Conservation (phyloP, 1,140 invertebrate species). For the Aricia agestis region DNA sequence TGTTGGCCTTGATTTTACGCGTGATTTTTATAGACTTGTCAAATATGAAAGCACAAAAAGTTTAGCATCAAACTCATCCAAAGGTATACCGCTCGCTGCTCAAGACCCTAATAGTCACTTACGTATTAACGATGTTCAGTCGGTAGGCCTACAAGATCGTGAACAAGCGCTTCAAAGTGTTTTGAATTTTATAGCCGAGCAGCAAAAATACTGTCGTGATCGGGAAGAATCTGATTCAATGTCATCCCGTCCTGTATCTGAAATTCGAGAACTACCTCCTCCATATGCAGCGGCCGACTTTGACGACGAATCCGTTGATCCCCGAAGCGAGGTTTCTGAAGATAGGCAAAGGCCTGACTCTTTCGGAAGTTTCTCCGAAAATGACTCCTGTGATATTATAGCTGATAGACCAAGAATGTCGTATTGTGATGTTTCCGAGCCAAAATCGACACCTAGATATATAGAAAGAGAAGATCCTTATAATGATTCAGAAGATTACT, state of each 20-base stretch:
- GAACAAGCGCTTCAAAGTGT: constrained; percentile 85
- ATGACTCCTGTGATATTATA: constrained; percentile 62
- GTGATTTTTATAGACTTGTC: constrained; percentile 86
- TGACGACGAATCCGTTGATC: constrained; percentile 66
- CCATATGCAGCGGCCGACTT: constrained; percentile 67
- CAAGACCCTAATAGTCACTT: constrained; percentile 63
- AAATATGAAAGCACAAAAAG: constrained; percentile 89
- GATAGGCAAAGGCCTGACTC: constrained; percentile 65
- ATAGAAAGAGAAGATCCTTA: constrained; percentile 68
- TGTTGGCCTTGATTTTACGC: constrained; percentile 85
- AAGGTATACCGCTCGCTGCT: constrained; percentile 67
- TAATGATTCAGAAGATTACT: constrained; percentile 62
- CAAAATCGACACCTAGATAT: constrained; percentile 61
- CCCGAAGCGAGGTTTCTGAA: constrained; percentile 66
- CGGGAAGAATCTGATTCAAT: constrained; percentile 77
- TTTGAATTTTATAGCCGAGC: constrained; percentile 84
- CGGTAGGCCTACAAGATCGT: constrained; percentile 75
- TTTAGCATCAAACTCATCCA: constrained; percentile 84
- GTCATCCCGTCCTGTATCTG: constrained; percentile 74
- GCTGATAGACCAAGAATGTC: constrained; percentile 43
- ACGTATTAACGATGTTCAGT: constrained; percentile 66
- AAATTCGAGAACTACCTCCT: constrained; percentile 71
- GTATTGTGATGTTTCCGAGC: constrained; percentile 64
- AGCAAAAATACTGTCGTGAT: constrained; percentile 82
- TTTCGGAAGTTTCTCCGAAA: constrained; percentile 68